Base-by-base conservation (phyloP, 2,113 vertebrate genomes). In the Perccottus glenii region DNA sequence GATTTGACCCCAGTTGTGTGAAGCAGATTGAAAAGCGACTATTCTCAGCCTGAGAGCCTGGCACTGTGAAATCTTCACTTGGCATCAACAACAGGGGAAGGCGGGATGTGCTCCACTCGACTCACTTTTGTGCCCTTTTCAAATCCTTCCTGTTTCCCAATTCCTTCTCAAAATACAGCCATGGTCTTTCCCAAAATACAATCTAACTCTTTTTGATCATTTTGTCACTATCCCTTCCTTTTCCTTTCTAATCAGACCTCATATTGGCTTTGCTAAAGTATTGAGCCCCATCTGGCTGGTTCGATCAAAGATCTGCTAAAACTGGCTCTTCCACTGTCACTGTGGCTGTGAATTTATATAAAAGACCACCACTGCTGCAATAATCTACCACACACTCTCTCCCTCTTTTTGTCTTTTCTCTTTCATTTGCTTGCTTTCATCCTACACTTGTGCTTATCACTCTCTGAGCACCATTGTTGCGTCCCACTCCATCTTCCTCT, bases 281-380 rank as follows among this genome's bases (percentile, higher is more conserved):
- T 38, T 51, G 67, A 47, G 44, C 79, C 67, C 86, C 84, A 87
- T 81, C 80, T 89, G 88, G 69, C 61, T 56, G 27, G 35, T 61
- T 80, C 70, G 64, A 32, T 43, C 50, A 19, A 81, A 88, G 83
- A 89, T 87, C 85, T 89, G 87, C 69, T 71, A 9, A 2, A 27
- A 53, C 52, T 46, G 43, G 59, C 70, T 70, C 64, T 56, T 70
- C 55, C 38, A 44, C 69, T 75, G 64, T 45, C 60, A 48, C 72
- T 64, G 32, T 46, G 60, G 38, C 58, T 73, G 67, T 60, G 71
- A 70, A 43, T 78, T 70, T 67, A 64, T 55, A 50, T 51, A 68
- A 68, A 51, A 82, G 38, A 65, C 12, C 16, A 65, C 42, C 7
- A 12, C 58, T 64, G 58, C 59, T 51, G 40, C 11, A 16, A 27